Percentiles rank a stretch among this genome's conserved stretches.
phyloP scores from a whole-genome alignment of 2,888 invertebrate species.

The Aethes cnicana region DNA sequence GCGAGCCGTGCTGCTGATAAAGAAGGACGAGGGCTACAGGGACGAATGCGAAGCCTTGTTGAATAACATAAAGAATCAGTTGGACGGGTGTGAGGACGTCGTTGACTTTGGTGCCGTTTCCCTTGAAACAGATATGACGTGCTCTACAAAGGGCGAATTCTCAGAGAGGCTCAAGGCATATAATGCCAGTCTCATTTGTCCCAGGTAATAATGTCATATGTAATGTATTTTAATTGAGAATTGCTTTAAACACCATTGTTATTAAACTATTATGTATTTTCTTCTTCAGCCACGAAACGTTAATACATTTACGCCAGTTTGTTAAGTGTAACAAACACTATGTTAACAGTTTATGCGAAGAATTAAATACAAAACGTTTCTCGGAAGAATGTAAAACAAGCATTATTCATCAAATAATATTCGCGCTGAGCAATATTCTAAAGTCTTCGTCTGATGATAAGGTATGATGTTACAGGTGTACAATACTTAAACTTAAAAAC shows the following conservation, averaged over 20 bases:
- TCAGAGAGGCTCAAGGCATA: constrained; percentile 54
- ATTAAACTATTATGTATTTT: constrained; percentile 2
- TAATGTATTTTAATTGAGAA: neutral
- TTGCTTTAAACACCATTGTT: neutral
- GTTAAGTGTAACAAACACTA: constrained; percentile 79
- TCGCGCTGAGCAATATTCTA: constrained; percentile 80
- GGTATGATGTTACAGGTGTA: constrained; percentile 47
- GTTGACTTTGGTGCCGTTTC: constrained; percentile 53
- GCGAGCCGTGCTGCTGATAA: constrained; percentile 77
- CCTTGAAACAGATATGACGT: constrained; percentile 39
- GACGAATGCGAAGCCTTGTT: constrained; percentile 66
- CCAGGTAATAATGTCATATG: constrained; percentile 52
- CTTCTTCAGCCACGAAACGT: constrained; percentile 73
- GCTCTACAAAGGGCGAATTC: constrained; percentile 47
- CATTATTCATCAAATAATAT: constrained; percentile 84
- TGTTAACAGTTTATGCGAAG: constrained; percentile 75
- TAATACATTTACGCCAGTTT: constrained; percentile 76
- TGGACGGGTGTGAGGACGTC: constrained; percentile 72
- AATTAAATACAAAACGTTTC: constrained; percentile 82
- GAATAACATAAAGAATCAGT: constrained; percentile 65
- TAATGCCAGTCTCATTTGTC: constrained; percentile 50
- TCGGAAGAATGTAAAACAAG: constrained; percentile 85
- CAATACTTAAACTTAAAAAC: too few relatives aligned
- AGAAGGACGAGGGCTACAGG: constrained; percentile 54
- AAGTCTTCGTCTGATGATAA: constrained; percentile 69